phyloP scores from a whole-genome alignment of 2,888 invertebrate species.

The Cheilosia variabilis region DNA sequence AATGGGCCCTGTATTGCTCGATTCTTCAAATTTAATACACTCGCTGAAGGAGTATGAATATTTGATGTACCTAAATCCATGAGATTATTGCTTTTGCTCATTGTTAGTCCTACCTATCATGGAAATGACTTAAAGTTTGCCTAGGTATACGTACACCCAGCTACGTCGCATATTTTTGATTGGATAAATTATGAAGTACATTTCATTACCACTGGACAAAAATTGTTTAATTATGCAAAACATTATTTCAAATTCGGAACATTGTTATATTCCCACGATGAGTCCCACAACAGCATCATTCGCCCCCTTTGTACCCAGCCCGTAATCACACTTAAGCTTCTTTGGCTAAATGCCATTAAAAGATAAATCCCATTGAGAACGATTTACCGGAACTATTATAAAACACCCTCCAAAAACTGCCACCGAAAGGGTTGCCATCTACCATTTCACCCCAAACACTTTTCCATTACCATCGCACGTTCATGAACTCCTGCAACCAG shows the following conservation, averaged over 20 bases:
- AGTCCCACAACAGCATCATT: background rate
- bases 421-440: conserved; percentile 30
- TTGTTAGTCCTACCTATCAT: no score
- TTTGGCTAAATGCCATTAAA: conserved; percentile 50
- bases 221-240: conserved; percentile 38
- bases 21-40: no score
- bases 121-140: no score
- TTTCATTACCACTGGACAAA: conserved; percentile 20
- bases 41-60: no score
- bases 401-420: background rate
- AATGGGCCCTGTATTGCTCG: no score
- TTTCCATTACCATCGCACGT: background rate
- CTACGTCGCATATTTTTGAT: no score
- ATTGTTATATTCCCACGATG: conserved; percentile 38
- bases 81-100: no score
- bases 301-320: background rate
- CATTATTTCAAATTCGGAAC: conserved; percentile 22
- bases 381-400: conserved; percentile 33
- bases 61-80: no score
- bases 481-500: background rate
- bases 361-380: conserved; percentile 46
- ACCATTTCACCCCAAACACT: background rate
- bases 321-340: conserved; percentile 43
- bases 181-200: background rate
- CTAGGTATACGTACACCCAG: no score